These are phyloP conservation scores for Conger conger DNA, from an alignment of 2,113 vertebrate species.

Conservation along the genomic window DNA sequence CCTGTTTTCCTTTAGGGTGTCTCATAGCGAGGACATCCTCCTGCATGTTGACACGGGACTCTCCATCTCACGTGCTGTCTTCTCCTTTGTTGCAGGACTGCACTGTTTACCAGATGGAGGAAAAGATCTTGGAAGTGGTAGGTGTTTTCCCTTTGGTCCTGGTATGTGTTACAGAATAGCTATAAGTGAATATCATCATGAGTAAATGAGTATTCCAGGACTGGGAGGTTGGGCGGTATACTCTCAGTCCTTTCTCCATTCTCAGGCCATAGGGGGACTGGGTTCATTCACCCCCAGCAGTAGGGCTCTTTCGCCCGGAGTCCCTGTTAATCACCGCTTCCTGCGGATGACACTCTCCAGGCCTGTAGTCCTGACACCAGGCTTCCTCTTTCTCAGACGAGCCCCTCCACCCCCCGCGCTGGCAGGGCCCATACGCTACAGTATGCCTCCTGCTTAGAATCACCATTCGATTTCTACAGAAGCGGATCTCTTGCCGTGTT, in stretches of 20 bases:
- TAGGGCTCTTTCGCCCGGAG: neutral
- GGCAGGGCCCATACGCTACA: neutral
- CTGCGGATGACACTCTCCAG: constrained; percentile 62
- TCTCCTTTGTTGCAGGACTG: constrained; percentile 78
- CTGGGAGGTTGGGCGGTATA: constrained; percentile 33
- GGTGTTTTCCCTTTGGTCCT: constrained; percentile 60
- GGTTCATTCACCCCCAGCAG: neutral
- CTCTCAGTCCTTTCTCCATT: constrained; percentile 29
- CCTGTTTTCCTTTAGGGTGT: constrained; percentile 24
- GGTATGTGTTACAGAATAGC: neutral
- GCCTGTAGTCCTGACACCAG: constrained; percentile 37
- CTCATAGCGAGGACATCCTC: constrained; percentile 24
- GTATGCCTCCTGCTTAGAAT: neutral
- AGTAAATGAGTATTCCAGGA: constrained; percentile 26
- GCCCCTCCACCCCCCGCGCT: neutral
- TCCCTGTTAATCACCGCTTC: constrained; percentile 60
- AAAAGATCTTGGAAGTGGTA: constrained; percentile 92
- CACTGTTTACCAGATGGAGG: constrained; percentile 93
- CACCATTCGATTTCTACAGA: neutral
- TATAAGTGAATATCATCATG: neutral
- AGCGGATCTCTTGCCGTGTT: neutral
- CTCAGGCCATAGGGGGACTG: neutral
- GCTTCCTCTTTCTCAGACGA: constrained; percentile 44
- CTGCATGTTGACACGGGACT: constrained; percentile 38
- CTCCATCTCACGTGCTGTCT: neutral